Base-by-base conservation (phyloP, 2,888 invertebrate genomes). In the Smittia sp. region DNA sequence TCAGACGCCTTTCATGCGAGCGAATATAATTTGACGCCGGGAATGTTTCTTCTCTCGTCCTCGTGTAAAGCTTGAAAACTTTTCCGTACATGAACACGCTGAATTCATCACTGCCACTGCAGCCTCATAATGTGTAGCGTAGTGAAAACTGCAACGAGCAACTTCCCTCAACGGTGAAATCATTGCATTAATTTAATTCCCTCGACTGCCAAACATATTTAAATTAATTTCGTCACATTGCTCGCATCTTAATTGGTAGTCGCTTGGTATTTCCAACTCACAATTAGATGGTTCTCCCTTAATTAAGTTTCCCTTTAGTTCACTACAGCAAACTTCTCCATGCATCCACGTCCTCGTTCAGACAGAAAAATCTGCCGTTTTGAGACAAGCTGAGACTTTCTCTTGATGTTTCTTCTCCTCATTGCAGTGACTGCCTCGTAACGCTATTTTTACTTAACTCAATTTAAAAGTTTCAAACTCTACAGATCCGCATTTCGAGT, bases 151-250 rank as follows among this genome's bases (percentile, higher is more conserved):
- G 58, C 58, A 58, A 58, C 58, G 68, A 46, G 18, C 11, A 41
- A 68, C 22, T 46, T 68, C 38, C 46, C 46, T 24, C 68, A 68
- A 46, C 68, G 68, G 46, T 32, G 41, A 68, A 68, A 68, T 70
- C 70, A 70, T 70, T 58, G 58, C 70, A 11, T 70, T 70, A 70
- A 58, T 70, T 70, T 70, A 70, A 70, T 70, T 70, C 54, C 39
- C 52, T 27, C 27, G 69, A 25, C 46, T 18, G n/a, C 11, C 25
- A 69, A 39, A 68, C 22, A 9, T 20, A 2, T 41, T 41, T 68
- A 38, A 38, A 67, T 25, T 67, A 67, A 67, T 65, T 65, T 65
- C 65, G 32, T 41, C 46, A 68, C 25, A 46, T 68, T 18, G 41
- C 58, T 58, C 24, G 58, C 58, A 58, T 58, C 58, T 24, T 58